These are phyloP conservation scores for Drosophila sp. DNA, from an alignment of 1,140 invertebrate species.

Conservation along the genomic window DNA sequence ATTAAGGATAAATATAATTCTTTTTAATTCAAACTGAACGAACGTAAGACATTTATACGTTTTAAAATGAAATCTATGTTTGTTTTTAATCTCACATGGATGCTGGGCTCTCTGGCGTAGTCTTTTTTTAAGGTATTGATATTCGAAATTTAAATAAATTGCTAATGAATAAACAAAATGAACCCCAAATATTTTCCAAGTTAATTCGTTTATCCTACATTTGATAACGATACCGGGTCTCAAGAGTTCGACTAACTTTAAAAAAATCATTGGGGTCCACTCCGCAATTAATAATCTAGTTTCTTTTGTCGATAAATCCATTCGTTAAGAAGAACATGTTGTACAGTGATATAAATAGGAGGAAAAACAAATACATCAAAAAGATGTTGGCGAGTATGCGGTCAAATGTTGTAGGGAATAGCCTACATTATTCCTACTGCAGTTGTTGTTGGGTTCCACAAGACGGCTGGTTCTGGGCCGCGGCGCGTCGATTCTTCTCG, in stretches of 20 bases:
- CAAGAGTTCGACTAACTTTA: neutral
- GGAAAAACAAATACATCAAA: neutral
- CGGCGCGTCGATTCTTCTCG: conserved; percentile 77
- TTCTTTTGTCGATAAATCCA: conserved; percentile 1
- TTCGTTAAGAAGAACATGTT: conserved; percentile 4
- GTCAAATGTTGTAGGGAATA: neutral
- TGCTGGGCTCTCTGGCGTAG: neutral
- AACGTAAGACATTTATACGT: conserved; percentile 1
- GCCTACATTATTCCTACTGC: conserved; percentile 17
- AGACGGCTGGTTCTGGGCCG: conserved; percentile 54
- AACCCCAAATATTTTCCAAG: neutral
- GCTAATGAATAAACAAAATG: neutral
- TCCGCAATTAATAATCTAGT: neutral
- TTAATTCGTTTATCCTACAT: neutral
- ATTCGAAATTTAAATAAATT: conserved; percentile 6
- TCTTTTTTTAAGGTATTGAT: conserved; percentile 15
- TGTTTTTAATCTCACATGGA: conserved; percentile 13
- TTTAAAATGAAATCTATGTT: conserved; percentile 5
- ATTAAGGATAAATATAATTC: neutral
- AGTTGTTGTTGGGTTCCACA: conserved; percentile 36
- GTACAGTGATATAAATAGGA: neutral
- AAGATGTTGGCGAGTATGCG: conserved; percentile 49
- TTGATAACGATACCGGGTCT: neutral
- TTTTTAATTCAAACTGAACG: conserved; percentile 6
- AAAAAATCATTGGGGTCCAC: neutral